Base-by-base conservation (phyloP, 2,888 invertebrate genomes). In the Sarcophaga caerulescens region DNA sequence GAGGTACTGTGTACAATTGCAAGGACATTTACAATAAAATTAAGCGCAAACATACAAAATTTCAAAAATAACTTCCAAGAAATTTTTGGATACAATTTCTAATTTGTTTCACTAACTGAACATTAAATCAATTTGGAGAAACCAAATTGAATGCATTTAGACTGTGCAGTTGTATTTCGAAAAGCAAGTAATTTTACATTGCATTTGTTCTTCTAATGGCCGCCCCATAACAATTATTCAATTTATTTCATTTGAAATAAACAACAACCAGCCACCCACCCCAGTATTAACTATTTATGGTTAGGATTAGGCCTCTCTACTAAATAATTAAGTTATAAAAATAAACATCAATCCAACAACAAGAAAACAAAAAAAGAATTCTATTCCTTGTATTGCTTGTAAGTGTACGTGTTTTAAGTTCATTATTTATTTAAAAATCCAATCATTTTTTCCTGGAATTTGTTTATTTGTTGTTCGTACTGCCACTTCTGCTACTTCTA, bases 361-460 rank as follows among this genome's bases (percentile, higher is more conserved):
- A 14, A 14, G 0, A 47, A 47, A 5, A 12, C 1, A 12, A 47
- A 47, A 47, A 12, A 47, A 1, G 4, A 47, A 47, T 52, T 52
- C 14, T 17, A 14, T 52, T 52, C 12, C 11, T 47, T 1, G 4
- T 52, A 52, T 14, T 2, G 10, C 52, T 17, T 17, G 17, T 52
- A 52, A 17, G 52, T 52, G 14, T 52, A 52, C 52, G 52, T 52
- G 52, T 52, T 52, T 14, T 17, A 57, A 8, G 17, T 78, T 79
- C 52, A 71, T 77, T 82, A 73, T 65, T 76, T 80, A 83, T 77
- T 77, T 74, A 80, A 71, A 76, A 83, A 83, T 65, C 74, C 81
- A 86, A 86, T 86, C 52, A 86, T 62, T 62, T 86, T 86, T 86
- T 84, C 86, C 74, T 57, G 66, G 86, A 86, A 86, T 70, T 79